Base-by-base conservation (phyloP, 1,140 invertebrate species). In the Drosophila novamexicana region DNA sequence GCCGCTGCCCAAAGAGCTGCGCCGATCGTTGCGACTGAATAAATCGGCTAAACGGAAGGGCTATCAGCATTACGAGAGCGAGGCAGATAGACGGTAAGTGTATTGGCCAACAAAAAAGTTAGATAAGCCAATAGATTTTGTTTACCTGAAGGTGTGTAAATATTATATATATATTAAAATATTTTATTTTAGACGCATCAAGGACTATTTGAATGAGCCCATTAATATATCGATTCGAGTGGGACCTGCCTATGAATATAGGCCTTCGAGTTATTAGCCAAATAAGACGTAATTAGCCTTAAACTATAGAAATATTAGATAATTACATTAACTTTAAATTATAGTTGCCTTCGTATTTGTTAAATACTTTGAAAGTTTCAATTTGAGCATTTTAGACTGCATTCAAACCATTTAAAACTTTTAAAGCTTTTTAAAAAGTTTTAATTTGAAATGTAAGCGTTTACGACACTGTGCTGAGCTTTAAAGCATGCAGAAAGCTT, bases 71-170 rank as follows among this genome's bases (percentile, higher is more conserved):
- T 93, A 94, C 75, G 81, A 93, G 12, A 93, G 92, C 6, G 94
- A 94, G 29, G 94, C 94, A 59, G 94, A 94, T 76, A 88, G 93
- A 89, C 94, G 93, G 94, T 93, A 76, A 69, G 74, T 67, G 44
- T 70, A 53, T 37, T 52, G n/a, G 12, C 22, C 53, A 56, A 57
- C 36, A 42, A 14, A 40, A n/a, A 7, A 29, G 6, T 32, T 16
- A 75, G 81, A 84, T 84, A 84, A 84, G 77, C 76, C 65, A 40
- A 22, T 47, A 63, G 58, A 37, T 69, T 44, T 78, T 79, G 56
- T 66, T 64, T 53, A 68, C 42, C 12, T 29, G 32, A 65, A 32
- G 36, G 54, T 57, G 29, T 6, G 7, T 47, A 73, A 16, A 29
- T 18, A n/a, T n/a, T n/a, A n/a, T n/a, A n/a, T n/a, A n/a, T n/a